Percentiles rank a stretch among this genome's conserved stretches.
Evolutionary conservation across 1,140 invertebrate species (phyloP).

Genomic region (Drosophila santomea): DNA sequence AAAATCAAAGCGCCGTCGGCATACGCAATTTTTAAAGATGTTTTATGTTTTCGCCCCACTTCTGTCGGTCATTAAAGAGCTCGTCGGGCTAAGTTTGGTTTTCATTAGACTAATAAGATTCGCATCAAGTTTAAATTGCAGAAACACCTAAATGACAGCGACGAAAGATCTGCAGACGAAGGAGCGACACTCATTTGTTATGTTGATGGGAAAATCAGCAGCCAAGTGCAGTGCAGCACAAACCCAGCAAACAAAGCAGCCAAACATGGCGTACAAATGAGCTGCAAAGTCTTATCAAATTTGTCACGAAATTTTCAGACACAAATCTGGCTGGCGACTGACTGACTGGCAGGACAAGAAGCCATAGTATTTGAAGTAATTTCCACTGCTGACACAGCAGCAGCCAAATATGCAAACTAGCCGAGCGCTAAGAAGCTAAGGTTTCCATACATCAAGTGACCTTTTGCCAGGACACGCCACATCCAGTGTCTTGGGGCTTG

Average conservation of each 20-base stretch:
- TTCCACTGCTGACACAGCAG: slow-evolving; percentile 46
- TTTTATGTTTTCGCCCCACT: too few relatives aligned
- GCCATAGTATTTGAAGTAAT: slow-evolving; percentile 61
- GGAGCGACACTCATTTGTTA: slow-evolving; percentile 30
- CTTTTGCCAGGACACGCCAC: slow-evolving; percentile 54
- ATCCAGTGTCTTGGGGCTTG: slow-evolving; percentile 13
- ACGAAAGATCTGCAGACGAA: slow-evolving; percentile 23
- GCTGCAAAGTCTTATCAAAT: slow-evolving; percentile 59
- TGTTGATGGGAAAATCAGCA: slow-evolving; percentile 52
- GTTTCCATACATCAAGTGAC: slow-evolving; percentile 64
- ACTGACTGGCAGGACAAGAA: slow-evolving; percentile 14
- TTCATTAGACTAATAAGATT: background rate
- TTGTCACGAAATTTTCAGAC: slow-evolving; percentile 51
- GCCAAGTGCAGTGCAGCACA: slow-evolving; percentile 48
- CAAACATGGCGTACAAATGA: slow-evolving; percentile 50
- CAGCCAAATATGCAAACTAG: slow-evolving; percentile 61
- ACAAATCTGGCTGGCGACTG: slow-evolving; percentile 47
- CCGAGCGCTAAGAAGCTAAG: slow-evolving; percentile 47
- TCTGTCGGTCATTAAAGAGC: background rate
- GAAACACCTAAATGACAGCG: background rate
- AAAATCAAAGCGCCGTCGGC: too few relatives aligned
- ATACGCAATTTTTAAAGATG: background rate
- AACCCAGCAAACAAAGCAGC: slow-evolving; percentile 23
- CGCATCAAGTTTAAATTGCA: background rate
- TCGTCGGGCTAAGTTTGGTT: background rate